Conservation (phyloP, 64 coral and sea anemone genomes). For the Anthopleura sola region DNA sequence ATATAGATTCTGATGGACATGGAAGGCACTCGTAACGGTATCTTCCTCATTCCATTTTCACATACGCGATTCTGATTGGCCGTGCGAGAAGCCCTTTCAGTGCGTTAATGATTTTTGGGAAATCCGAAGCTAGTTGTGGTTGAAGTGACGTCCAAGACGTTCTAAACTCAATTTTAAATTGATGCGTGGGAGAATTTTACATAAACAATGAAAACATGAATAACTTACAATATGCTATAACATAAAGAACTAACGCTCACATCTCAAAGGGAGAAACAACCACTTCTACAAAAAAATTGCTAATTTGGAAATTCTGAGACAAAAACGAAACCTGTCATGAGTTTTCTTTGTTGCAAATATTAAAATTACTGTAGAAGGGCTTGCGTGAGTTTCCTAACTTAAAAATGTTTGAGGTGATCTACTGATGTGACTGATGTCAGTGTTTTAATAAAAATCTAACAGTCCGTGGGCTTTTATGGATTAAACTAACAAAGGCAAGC, state of each 20-base stretch:
- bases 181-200: neutral
- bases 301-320: neutral
- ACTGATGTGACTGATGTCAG: too few relatives aligned
- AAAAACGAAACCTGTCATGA: neutral
- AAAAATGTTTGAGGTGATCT: too few relatives aligned
- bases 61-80: neutral
- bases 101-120: neutral
- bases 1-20: neutral
- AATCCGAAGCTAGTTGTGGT: neutral
- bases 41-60: neutral
- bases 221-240: neutral
- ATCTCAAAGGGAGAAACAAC: neutral
- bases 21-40: neutral
- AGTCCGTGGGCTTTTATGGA: too few relatives aligned
- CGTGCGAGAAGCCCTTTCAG: neutral
- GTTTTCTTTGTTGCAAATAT: neutral
- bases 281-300: neutral
- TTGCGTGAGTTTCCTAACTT: too few relatives aligned
- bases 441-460: too few relatives aligned
- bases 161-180: neutral
- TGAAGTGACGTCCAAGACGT: neutral
- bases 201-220: neutral
- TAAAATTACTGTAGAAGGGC: neutral
- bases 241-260: neutral
- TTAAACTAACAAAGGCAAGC: too few relatives aligned